Percentiles rank a stretch among this genome's conserved stretches.
Evolutionary conservation across 2,113 vertebrate genomes (phyloP).

Genomic region (Megatriorchis doriae): DNA sequence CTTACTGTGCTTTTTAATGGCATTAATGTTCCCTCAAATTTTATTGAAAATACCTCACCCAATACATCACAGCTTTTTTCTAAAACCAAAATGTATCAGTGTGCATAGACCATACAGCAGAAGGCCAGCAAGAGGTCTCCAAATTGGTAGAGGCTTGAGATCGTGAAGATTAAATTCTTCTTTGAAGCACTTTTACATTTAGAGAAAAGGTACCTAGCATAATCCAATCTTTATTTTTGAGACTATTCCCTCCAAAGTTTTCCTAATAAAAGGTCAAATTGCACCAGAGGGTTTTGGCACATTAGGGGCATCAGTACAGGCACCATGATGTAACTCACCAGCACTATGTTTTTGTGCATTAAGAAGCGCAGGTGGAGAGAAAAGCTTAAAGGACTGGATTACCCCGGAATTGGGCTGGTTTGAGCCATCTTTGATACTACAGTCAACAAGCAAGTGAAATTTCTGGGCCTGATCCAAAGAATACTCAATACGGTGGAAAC

Average conservation of each 20-base stretch:
- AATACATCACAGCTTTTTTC: background rate
- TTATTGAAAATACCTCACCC: background rate
- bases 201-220: background rate
- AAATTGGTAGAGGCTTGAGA: background rate
- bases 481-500: background rate
- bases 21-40: background rate
- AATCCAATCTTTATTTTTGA: background rate
- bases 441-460: background rate
- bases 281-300: background rate
- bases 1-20: background rate
- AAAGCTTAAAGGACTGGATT: background rate
- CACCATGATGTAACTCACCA: background rate
- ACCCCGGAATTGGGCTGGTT: background rate
- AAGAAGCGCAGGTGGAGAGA: background rate
- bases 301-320: background rate
- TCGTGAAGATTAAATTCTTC: background rate
- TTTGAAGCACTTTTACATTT: background rate
- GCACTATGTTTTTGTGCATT: fast-evolving
- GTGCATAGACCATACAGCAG: background rate
- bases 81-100: background rate
- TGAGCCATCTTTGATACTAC: background rate
- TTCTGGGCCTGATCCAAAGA: background rate
- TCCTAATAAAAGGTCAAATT: background rate
- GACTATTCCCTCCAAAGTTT: background rate
- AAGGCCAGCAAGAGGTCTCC: background rate